Evolutionary conservation across 2,797 vertebrate species (phyloP).

Genomic region (Graptemys geographica): DNA sequence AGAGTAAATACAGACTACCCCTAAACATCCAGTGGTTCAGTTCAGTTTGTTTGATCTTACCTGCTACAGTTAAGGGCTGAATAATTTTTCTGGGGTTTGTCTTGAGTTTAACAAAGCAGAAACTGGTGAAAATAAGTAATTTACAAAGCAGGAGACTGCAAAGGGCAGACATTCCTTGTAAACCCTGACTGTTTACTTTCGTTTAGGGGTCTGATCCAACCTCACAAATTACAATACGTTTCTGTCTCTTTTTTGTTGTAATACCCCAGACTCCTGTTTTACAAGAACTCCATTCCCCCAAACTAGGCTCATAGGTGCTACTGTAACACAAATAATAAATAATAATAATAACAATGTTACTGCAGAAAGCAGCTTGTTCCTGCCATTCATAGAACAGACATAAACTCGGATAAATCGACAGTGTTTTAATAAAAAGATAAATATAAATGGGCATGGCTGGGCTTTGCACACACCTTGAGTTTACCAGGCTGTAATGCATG

Average conservation of each 20-base stretch:
- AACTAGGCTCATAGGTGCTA: background rate
- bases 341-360: background rate
- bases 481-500: background rate
- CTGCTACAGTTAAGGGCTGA: background rate
- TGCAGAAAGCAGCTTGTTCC: background rate
- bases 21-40: background rate
- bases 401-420: background rate
- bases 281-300: background rate
- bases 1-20: background rate
- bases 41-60: constrained; percentile 18
- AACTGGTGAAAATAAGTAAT: constrained; percentile 22
- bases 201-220: background rate
- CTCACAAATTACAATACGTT: background rate
- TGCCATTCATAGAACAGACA: background rate
- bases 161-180: background rate
- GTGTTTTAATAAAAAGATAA: background rate
- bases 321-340: background rate
- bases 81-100: background rate
- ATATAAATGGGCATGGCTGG: background rate
- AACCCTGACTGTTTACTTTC: background rate
- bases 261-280: background rate
- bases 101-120: background rate
- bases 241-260: background rate
- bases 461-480: constrained; percentile 63
- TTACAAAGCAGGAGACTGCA: constrained; percentile 14